A percentile compares a stretch with the other conserved stretches of the same genome.
Conservation (phyloP, 2,797 vertebrate species). For the Gallinago solitaria region DNA sequence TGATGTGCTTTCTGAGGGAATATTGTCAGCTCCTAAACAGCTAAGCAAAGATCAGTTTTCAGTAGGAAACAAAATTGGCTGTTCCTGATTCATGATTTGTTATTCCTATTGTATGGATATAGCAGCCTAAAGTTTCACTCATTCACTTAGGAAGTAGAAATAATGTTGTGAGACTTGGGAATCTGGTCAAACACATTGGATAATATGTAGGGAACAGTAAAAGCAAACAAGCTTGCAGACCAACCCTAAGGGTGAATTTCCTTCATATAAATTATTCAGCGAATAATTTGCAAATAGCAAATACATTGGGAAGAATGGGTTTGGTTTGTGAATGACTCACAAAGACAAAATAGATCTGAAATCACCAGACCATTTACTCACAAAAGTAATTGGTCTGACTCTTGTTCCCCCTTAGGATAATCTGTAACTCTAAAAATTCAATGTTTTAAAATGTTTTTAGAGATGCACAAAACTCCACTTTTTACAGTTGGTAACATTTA, state of each 20-base stretch:
- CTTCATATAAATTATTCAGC: constrained; percentile 31
- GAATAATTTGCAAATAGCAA: constrained; percentile 14
- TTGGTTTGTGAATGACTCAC: neutral
- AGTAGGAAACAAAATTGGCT: neutral
- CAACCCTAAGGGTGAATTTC: constrained; percentile 6
- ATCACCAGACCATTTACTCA: neutral
- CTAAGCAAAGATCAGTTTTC: neutral
- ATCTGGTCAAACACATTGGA: neutral
- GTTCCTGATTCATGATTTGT: neutral
- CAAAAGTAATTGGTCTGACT: neutral
- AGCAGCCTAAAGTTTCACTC: neutral
- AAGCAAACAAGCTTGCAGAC: neutral
- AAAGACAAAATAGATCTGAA: neutral
- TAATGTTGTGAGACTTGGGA: constrained; percentile 1
- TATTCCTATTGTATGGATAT: neutral
- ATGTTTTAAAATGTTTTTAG: neutral
- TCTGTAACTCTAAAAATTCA: neutral
- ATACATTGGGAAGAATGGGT: neutral
- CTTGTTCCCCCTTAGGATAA: neutral
- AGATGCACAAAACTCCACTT: neutral
- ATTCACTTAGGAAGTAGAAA: neutral
- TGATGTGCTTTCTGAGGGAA: neutral
- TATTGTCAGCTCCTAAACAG: neutral
- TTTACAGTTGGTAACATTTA: neutral
- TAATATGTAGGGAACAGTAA: neutral